A percentile compares a stretch with the other conserved stretches of the same genome.
These are phyloP conservation scores for Rattus rattus DNA, from an alignment of 2,113 vertebrate species.

Conservation along the genomic window DNA sequence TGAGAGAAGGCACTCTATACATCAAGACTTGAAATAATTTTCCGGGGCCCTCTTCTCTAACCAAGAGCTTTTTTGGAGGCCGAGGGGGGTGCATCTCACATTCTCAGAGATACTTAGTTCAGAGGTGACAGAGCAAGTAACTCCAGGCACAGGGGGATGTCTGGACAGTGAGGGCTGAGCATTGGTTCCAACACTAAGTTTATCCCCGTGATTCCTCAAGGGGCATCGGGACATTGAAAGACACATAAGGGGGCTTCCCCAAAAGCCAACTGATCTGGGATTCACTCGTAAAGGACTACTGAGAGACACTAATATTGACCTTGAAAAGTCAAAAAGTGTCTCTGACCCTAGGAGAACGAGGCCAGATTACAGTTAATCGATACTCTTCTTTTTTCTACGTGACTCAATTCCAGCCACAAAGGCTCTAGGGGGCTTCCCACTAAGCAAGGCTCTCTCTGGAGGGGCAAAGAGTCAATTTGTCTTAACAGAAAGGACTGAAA, in stretches of 20 bases:
- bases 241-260: constrained; percentile 40
- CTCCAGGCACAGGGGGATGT: constrained; percentile 17
- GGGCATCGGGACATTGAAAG: neutral
- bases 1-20: constrained; percentile 76
- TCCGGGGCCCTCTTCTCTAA: constrained; percentile 70
- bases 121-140: neutral
- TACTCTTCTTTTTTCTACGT: constrained; percentile 3
- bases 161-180: neutral
- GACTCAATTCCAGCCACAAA: constrained; percentile 12
- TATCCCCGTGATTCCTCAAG: neutral
- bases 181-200: constrained; percentile 19
- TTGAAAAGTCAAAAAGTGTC: constrained; percentile 48
- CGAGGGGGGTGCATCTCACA: neutral
- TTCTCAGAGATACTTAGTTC: neutral
- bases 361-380: constrained; percentile 16
- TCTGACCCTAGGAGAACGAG: neutral
- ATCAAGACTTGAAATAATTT: constrained; percentile 78
- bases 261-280: constrained; percentile 60
- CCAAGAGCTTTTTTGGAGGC: constrained; percentile 65
- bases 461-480: neutral
- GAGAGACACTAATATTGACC: constrained; percentile 66
- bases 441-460: neutral
- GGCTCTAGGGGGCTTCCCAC: neutral
- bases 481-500: neutral
- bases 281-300: constrained; percentile 42